These are phyloP conservation scores for Lindbergichthys nudifrons DNA, from an alignment of 2,797 vertebrate genomes.

Conservation along the genomic window DNA sequence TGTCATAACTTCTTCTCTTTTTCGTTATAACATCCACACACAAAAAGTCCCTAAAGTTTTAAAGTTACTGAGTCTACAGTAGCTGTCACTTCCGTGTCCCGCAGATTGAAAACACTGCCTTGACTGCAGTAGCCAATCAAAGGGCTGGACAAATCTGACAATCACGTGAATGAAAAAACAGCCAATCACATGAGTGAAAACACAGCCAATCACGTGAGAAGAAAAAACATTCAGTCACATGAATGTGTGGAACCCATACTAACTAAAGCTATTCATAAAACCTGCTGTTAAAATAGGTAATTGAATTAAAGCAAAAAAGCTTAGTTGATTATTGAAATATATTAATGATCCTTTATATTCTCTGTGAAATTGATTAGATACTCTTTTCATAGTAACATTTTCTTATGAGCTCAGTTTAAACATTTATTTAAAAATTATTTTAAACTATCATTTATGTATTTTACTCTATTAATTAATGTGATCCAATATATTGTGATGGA, in stretches of 20 bases:
- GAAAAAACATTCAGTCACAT: too few relatives aligned
- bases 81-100: constrained; percentile 27
- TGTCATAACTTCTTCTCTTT: not conserved
- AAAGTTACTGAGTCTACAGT: not conserved
- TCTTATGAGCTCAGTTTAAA: not conserved
- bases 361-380: too few relatives aligned
- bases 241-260: too few relatives aligned
- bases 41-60: not conserved
- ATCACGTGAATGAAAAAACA: constrained; percentile 44
- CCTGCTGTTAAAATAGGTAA: not conserved
- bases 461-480: not conserved
- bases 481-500: too few relatives aligned
- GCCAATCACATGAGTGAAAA: constrained; percentile 56
- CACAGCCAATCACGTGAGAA: constrained; percentile 21
- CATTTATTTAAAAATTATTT: too few relatives aligned
- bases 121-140: constrained; percentile 62
- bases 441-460: not conserved
- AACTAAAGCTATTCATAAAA: not conserved
- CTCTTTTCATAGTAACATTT: too few relatives aligned
- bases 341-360: too few relatives aligned
- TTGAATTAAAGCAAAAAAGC: not conserved
- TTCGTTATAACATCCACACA: rapidly evolving
- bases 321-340: not conserved
- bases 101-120: constrained; percentile 53
- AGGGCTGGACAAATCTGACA: constrained; percentile 41